These are phyloP conservation scores for Myopa tessellatipennis DNA, from an alignment of 2,888 invertebrate genomes.

Conservation along the genomic window DNA sequence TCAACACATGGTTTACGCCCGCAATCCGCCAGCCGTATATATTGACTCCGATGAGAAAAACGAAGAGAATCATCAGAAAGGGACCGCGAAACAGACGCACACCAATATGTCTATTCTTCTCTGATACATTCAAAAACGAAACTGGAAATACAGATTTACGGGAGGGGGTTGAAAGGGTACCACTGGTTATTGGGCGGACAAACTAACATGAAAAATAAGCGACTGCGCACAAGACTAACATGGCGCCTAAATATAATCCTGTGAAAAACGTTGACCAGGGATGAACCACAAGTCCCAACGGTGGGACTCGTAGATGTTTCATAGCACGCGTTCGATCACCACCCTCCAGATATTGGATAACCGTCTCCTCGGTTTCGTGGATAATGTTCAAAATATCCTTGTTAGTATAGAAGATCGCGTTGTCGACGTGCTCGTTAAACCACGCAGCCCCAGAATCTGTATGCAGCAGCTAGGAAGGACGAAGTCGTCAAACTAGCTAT, in stretches of 20 bases:
- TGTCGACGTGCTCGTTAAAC: constrained; percentile 88
- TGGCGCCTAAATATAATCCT: constrained; percentile 92
- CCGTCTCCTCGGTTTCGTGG: constrained; percentile 86
- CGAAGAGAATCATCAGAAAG: constrained; percentile 87
- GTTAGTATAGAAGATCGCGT: constrained; percentile 87
- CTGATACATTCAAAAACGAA: background rate
- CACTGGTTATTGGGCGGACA: background rate
- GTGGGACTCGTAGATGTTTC: constrained; percentile 95
- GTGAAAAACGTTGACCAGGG: constrained; percentile 94
- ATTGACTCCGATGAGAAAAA: constrained; percentile 93
- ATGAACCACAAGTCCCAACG: constrained; percentile 91
- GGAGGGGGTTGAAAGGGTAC: background rate
- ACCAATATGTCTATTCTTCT: constrained; percentile 15
- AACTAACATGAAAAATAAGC: constrained; percentile 82
- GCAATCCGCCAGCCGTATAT: constrained; percentile 95
- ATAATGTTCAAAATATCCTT: constrained; percentile 86
- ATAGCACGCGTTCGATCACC: constrained; percentile 95
- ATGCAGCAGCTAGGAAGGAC: constrained; percentile 74
- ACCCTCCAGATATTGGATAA: constrained; percentile 84
- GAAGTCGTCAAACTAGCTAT: background rate
- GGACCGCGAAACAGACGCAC: constrained; percentile 92
- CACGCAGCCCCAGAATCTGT: constrained; percentile 89
- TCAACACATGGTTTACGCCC: constrained; percentile 96
- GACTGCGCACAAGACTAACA: constrained; percentile 84
- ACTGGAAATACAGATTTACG: background rate